Evolutionary conservation across 1,140 invertebrate genomes (phyloP).

Genomic region (Papilio polytes): DNA sequence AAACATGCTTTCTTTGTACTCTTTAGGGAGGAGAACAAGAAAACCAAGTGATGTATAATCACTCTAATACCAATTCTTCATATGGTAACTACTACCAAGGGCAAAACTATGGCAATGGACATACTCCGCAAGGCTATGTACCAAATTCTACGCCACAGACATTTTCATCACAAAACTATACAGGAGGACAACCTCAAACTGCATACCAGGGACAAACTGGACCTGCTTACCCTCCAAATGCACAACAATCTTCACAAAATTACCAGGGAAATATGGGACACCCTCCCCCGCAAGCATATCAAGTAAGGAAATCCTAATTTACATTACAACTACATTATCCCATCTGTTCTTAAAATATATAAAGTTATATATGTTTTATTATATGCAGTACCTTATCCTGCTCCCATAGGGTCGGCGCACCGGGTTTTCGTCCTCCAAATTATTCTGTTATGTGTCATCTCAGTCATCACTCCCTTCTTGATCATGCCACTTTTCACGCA

Average conservation of each 20-base stretch:
- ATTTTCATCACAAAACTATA: constrained; percentile 75
- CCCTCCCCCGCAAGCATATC: constrained; percentile 67
- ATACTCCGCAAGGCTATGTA: constrained; percentile 76
- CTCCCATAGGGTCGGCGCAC: too few relatives aligned
- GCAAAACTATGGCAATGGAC: constrained; percentile 81
- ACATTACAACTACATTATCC: too few relatives aligned
- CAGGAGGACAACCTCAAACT: constrained; percentile 71
- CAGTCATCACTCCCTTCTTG: too few relatives aligned
- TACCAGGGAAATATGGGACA: constrained; percentile 75
- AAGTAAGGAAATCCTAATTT: constrained; percentile 54
- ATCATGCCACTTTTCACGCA: too few relatives aligned
- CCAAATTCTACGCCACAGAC: constrained; percentile 78
- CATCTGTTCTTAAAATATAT: background rate
- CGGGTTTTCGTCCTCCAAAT: too few relatives aligned
- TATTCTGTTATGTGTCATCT: too few relatives aligned
- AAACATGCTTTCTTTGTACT: background rate
- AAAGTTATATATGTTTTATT: background rate
- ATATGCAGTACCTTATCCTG: background rate
- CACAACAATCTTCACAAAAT: constrained; percentile 74
- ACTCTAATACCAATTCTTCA: constrained; percentile 72
- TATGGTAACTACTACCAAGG: constrained; percentile 87
- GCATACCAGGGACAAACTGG: constrained; percentile 63
- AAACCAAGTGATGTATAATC: constrained; percentile 77
- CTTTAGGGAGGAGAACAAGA: constrained; percentile 78
- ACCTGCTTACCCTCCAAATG: constrained; percentile 70